Evolutionary conservation across 2,113 vertebrate genomes (phyloP).

Genomic region (Albula glossodonta): DNA sequence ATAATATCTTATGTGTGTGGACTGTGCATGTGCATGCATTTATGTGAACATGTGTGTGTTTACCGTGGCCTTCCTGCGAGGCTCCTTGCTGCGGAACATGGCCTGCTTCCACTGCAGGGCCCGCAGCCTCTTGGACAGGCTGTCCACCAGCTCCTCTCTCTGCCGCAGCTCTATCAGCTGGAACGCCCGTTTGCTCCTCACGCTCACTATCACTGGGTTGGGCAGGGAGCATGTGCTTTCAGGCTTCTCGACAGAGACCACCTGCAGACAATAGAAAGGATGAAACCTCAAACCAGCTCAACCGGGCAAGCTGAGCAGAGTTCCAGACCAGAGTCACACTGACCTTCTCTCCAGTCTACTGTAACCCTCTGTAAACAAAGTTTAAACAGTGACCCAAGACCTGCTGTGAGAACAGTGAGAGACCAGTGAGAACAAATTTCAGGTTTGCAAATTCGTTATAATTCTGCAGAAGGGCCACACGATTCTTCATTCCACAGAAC

Average conservation of each 20-base stretch:
- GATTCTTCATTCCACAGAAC: background rate
- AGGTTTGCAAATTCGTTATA: too few species aligned
- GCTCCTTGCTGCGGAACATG: constrained; percentile 49
- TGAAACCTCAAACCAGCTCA: background rate
- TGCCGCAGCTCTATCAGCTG: constrained; percentile 91
- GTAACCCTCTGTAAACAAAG: too few species aligned
- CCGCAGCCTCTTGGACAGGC: constrained; percentile 70
- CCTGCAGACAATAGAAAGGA: constrained; percentile 62
- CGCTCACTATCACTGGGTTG: constrained; percentile 86
- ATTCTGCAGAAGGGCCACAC: background rate
- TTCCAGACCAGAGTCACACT: too few species aligned
- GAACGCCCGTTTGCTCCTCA: constrained; percentile 88
- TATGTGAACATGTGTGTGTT: background rate
- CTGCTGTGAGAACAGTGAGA: too few species aligned
- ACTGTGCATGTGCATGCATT: background rate
- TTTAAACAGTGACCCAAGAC: too few species aligned
- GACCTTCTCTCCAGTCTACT: too few species aligned
- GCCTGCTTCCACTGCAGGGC: constrained; percentile 66
- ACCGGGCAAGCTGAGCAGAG: too few species aligned
- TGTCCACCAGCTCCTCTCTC: constrained; percentile 80
- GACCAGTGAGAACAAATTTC: too few species aligned
- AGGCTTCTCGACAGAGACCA: constrained; percentile 89
- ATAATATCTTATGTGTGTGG: too few species aligned
- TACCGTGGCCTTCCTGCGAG: constrained; percentile 57
- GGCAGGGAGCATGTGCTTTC: constrained; percentile 89